Evolutionary conservation across 2,797 vertebrate genomes (phyloP).

Genomic region (Dryobates pubescens): DNA sequence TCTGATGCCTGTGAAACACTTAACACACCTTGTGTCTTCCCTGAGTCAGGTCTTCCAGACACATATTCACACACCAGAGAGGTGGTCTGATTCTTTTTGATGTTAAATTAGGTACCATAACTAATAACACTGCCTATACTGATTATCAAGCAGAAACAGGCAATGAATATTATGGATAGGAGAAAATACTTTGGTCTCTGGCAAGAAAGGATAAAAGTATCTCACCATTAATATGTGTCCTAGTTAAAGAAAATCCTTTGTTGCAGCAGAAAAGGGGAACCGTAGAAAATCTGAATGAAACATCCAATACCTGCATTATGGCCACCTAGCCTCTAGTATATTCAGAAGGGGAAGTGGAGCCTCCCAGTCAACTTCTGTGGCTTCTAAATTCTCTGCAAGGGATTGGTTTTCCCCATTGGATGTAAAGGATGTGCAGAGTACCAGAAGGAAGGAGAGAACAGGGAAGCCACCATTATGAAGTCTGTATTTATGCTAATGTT

Average conservation of each 20-base stretch:
- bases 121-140: slow-evolving; percentile 37
- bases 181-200: slow-evolving; percentile 31
- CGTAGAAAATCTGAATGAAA: slow-evolving; percentile 32
- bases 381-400: background rate
- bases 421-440: background rate
- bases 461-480: background rate
- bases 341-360: background rate
- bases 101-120: slow-evolving; percentile 35
- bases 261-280: slow-evolving; percentile 17
- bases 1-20: background rate
- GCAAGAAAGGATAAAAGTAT: slow-evolving; percentile 45
- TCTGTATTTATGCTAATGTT: background rate
- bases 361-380: background rate
- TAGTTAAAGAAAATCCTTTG: slow-evolving; percentile 55
- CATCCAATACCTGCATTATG: background rate
- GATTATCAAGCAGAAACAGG: slow-evolving; percentile 33
- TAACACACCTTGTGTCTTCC: background rate
- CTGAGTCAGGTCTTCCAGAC: slow-evolving; percentile 32
- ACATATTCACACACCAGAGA: slow-evolving; percentile 33
- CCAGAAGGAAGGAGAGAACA: background rate
- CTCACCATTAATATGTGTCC: slow-evolving; percentile 28
- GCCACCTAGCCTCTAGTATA: background rate
- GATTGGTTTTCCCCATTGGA: background rate
- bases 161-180: background rate
- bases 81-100: slow-evolving; percentile 56